Evolutionary conservation across 2,113 vertebrate genomes (phyloP), one percentile per base, ranked within the genome.

Genomic region (Motacilla tschutschensis): DNA sequence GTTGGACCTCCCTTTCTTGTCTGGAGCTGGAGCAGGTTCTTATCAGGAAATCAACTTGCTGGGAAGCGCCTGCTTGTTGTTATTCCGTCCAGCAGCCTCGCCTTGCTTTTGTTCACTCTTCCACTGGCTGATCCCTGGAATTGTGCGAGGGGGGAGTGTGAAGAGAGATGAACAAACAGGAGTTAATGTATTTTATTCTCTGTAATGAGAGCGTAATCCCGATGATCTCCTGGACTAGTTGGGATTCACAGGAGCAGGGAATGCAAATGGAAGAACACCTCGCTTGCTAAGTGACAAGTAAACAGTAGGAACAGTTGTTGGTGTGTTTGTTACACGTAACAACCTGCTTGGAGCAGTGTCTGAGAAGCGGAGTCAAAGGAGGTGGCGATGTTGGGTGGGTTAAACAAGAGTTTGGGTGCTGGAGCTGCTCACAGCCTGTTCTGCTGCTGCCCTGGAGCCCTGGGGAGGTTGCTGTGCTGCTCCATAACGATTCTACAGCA

Each of bases 231-330:
- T 22, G 84, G 84, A 40, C 75, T 72, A 51, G 76, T 43, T 71
- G 87, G 74, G 87, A 72, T 85, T 91, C 82, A 36, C 79, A 69
- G 63, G 60, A 90, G 75, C 84, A 87, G 92, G 84, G 74, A 90
- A 90, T 79, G 83, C 81, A 57, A 80, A 82, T 85, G 43, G 20
- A 9, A 28, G 41, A 71, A 20, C 79, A 79, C 82, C 48, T 67
- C 86, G 22, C 60, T 84, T 33, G 79, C 63, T 14, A 14, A 60
- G 79, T 74, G 72, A 16, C 24, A 65, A 83, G 60, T 73, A 88
- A 92, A 92, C 72, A 71, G 64, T 5, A 18, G n/a, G 67, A 40
- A 13, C 40, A 7, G 28, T 36, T 66, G 74, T 79, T 69, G 21
- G 40, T 53, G 77, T 78, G 64, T 75, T 83, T 64, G 80, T 41